Conservation (phyloP, 2,888 invertebrate species). For the Pammene fasciana region DNA sequence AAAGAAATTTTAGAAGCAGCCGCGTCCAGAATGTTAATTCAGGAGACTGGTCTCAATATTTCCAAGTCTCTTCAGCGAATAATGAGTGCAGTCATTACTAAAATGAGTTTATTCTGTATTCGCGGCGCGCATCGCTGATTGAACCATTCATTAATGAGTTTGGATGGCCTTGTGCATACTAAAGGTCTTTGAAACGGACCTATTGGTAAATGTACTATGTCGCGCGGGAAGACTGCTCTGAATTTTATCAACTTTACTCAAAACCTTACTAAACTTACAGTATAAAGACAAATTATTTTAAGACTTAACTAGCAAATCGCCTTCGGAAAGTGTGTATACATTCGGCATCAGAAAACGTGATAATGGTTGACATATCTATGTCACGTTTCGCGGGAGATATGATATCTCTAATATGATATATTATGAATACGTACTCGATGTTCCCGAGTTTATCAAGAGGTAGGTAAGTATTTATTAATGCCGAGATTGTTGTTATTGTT, state of each 20-base stretch:
- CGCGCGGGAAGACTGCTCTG: neutral
- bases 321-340: neutral
- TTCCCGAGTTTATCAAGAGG: no score
- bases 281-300: neutral
- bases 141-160: slow-evolving; percentile 44
- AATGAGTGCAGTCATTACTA: slow-evolving; percentile 49
- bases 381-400: neutral
- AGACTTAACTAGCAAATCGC: neutral
- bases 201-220: slow-evolving; percentile 20
- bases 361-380: neutral
- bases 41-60: slow-evolving; percentile 53
- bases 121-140: slow-evolving; percentile 43
- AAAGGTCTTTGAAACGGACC: slow-evolving; percentile 34
- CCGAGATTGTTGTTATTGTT: no score
- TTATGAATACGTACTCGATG: no score
- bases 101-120: slow-evolving; percentile 52
- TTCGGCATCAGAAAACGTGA: neutral
- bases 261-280: neutral
- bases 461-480: no score
- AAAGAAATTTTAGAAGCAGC: slow-evolving; percentile 57
- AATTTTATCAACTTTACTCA: neutral
- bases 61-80: slow-evolving; percentile 53
- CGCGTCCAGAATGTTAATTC: slow-evolving; percentile 62
- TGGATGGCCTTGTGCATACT: slow-evolving; percentile 39
- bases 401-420: no score